These are phyloP conservation scores for Neoaliturus tenellus DNA, from an alignment of 2,888 invertebrate species.

Conservation along the genomic window DNA sequence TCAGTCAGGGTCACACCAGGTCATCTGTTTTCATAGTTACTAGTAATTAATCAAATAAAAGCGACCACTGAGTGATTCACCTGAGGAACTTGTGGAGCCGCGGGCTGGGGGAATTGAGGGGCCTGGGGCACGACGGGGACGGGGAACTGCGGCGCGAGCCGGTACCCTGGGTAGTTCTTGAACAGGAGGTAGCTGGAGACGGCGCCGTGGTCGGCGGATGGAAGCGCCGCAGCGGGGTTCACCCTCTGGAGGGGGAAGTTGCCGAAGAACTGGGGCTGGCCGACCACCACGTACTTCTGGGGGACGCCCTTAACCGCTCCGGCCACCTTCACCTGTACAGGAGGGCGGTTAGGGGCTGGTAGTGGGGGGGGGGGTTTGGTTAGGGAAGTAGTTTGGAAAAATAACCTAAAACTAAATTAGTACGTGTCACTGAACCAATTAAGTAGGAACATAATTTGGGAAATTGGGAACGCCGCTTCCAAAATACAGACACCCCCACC, in stretches of 20 bases:
- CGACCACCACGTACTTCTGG: constrained; percentile 73
- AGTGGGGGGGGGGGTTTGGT: no score
- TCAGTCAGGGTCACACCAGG: no score
- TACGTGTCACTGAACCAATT: no score
- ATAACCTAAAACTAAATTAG: no score
- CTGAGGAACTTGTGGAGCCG: not conserved
- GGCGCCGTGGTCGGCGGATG: constrained; percentile 62
- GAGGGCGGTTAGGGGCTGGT: no score
- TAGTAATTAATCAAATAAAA: no score
- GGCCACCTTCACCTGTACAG: not conserved
- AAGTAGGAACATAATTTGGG: no score
- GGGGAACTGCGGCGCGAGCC: constrained; percentile 15
- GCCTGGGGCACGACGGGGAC: not conserved
- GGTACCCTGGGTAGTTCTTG: constrained; percentile 57
- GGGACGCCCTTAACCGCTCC: constrained; percentile 20
- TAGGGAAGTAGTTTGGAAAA: no score
- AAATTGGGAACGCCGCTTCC: no score
- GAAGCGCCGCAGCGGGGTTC: constrained; percentile 58
- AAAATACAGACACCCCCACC: no score
- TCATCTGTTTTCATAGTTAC: no score
- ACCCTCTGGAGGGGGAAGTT: constrained; percentile 59
- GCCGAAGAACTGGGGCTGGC: constrained; percentile 73
- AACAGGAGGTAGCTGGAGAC: constrained; percentile 63
- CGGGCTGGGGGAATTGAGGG: not conserved
- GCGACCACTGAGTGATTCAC: no score